These are phyloP conservation scores for Mus minutoides DNA, from an alignment of 2,797 vertebrate genomes.

Conservation along the genomic window DNA sequence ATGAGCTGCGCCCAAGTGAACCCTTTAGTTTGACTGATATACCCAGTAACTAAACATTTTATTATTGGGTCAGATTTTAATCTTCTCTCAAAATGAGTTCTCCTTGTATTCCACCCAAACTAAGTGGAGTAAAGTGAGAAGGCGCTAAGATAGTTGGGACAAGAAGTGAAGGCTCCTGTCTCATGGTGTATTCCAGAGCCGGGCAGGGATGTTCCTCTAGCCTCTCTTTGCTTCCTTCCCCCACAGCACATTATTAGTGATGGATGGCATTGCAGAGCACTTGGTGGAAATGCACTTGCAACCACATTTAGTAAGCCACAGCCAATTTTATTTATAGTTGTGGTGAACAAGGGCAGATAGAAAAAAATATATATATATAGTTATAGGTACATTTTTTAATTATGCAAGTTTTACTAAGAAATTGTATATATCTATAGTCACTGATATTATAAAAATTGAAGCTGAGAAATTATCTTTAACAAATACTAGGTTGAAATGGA, in stretches of 20 bases:
- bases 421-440: background rate
- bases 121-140: constrained; percentile 72
- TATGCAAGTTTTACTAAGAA: constrained; percentile 26
- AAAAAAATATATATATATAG: background rate
- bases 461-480: constrained; percentile 40
- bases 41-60: constrained; percentile 58
- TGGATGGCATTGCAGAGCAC: constrained; percentile 38
- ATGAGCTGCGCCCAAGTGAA: background rate
- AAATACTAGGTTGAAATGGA: background rate
- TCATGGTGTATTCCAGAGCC: constrained; percentile 48
- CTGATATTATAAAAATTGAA: constrained; percentile 43
- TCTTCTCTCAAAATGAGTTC: constrained; percentile 62
- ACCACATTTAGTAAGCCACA: constrained; percentile 69
- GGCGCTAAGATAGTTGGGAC: constrained; percentile 61
- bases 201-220: background rate
- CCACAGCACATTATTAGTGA: constrained; percentile 64
- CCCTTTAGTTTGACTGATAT: constrained; percentile 53
- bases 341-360: constrained; percentile 48
- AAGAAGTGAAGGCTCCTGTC: constrained; percentile 57
- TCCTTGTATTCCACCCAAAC: background rate
- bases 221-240: background rate
- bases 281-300: constrained; percentile 66
- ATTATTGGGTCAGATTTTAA: constrained; percentile 56
- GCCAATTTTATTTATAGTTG: constrained; percentile 69
- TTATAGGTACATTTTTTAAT: background rate